phyloP scores from a whole-genome alignment of 2,113 vertebrate genomes.

The Xerus inauris region DNA sequence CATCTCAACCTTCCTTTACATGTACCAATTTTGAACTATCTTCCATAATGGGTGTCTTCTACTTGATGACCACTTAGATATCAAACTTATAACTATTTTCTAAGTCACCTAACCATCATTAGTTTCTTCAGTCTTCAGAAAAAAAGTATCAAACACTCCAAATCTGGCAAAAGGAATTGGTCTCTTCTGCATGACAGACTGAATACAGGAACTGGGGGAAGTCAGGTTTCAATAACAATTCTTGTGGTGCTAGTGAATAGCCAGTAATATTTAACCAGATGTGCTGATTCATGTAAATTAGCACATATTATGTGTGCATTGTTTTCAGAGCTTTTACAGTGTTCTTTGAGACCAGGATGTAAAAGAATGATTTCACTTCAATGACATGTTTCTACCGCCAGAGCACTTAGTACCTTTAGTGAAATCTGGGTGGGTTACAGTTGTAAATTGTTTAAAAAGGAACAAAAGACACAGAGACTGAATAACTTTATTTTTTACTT shows the following conservation, averaged over 20 bases:
- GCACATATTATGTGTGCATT: conserved; percentile 13
- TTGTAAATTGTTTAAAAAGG: conserved; percentile 55
- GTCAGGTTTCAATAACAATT: conserved; percentile 3
- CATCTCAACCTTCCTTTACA: neutral
- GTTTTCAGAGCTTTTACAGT: conserved; percentile 48
- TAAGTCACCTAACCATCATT: conserved; percentile 14
- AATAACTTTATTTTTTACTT: conserved; percentile 61
- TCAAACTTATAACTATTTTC: conserved; percentile 29
- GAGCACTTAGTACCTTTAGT: conserved; percentile 36
- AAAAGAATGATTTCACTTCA: conserved; percentile 64
- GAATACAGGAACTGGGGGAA: neutral
- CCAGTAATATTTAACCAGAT: conserved; percentile 41
- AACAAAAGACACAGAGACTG: conserved; percentile 52
- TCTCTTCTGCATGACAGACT: neutral
- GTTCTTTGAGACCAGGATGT: neutral
- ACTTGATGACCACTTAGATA: neutral
- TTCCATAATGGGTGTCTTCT: conserved; percentile 6
- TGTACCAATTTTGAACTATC: neutral
- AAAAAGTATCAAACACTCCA: conserved; percentile 19
- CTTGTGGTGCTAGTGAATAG: neutral
- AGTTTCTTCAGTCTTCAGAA: neutral
- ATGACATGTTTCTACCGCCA: conserved; percentile 48
- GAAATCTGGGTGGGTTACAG: conserved; percentile 66
- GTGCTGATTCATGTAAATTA: conserved; percentile 31
- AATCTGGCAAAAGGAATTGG: conserved; percentile 22